Evolutionary conservation across 2,797 vertebrate genomes (phyloP).

Genomic region (Lacerta agilis): DNA sequence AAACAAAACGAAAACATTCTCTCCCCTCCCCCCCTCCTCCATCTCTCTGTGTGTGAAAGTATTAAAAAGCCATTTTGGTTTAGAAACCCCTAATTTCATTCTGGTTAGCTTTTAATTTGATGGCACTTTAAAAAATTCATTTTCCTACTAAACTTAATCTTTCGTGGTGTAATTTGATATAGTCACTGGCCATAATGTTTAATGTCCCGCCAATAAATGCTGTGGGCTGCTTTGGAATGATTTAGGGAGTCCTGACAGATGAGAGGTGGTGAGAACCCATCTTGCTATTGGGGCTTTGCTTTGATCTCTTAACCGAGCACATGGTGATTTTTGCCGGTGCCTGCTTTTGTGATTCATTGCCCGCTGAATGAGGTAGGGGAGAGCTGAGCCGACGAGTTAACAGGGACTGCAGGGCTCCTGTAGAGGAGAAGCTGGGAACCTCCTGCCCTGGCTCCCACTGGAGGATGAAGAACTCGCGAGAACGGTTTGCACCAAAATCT

Average conservation of each 20-base stretch:
- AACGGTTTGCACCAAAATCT: too few relatives aligned
- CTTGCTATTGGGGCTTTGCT: not conserved
- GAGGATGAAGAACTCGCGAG: too few relatives aligned
- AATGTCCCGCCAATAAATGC: slow-evolving; percentile 73
- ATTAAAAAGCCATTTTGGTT: slow-evolving; percentile 72
- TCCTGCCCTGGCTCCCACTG: too few relatives aligned
- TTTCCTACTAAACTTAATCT: slow-evolving; percentile 71
- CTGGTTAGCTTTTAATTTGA: slow-evolving; percentile 74
- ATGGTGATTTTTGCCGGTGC: too few relatives aligned
- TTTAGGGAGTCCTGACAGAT: slow-evolving; percentile 60
- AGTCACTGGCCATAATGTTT: slow-evolving; percentile 72
- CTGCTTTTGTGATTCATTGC: too few relatives aligned
- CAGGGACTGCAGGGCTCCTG: not conserved
- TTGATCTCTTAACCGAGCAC: not conserved
- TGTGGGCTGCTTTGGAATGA: slow-evolving; percentile 62
- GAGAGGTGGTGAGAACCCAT: not conserved
- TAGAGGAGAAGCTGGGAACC: not conserved
- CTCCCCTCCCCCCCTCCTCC: too few relatives aligned
- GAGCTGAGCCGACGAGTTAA: too few relatives aligned
- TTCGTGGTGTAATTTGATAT: slow-evolving; percentile 75
- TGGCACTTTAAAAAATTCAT: slow-evolving; percentile 69
- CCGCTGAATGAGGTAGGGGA: too few relatives aligned
- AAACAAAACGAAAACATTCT: not conserved
- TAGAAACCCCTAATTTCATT: slow-evolving; percentile 72
- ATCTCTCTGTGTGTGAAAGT: slow-evolving; percentile 49